Percentiles rank a stretch among this genome's conserved stretches.
Conservation (phyloP, 2,888 invertebrate genomes). For the Aphrophora alni region DNA sequence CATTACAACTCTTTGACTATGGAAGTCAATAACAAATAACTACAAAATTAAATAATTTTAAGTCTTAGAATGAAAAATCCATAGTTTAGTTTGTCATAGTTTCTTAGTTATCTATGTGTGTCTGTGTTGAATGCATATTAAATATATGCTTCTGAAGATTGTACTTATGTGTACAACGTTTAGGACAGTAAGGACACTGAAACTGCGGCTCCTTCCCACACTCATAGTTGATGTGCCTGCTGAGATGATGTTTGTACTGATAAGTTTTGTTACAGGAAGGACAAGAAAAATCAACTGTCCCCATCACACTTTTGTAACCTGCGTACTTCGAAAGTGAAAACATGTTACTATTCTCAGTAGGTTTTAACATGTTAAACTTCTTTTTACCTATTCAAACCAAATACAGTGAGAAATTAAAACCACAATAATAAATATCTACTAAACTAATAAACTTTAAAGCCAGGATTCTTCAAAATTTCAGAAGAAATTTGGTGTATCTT, state of each 20-base stretch:
- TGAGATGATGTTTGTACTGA: conserved; percentile 33
- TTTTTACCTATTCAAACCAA: not conserved
- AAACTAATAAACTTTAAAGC: too few species aligned
- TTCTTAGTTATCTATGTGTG: too few species aligned
- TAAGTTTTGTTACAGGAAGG: conserved; percentile 40
- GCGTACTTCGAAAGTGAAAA: not conserved
- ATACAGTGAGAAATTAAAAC: not conserved
- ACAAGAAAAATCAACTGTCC: conserved; percentile 9
- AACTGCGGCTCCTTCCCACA: conserved; percentile 55
- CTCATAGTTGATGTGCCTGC: conserved; percentile 57
- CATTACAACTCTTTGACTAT: too few species aligned
- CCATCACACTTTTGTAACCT: not conserved
- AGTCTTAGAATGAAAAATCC: too few species aligned
- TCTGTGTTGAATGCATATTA: conserved; percentile 27
- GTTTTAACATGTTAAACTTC: not conserved
- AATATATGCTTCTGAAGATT: conserved; percentile 36
- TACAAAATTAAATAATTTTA: too few species aligned
- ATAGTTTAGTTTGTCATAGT: too few species aligned
- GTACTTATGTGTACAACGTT: conserved; percentile 40
- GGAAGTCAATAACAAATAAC: too few species aligned
- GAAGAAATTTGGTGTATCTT: too few species aligned
- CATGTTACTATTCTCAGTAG: not conserved
- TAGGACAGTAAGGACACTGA: conserved; percentile 49
- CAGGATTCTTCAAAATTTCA: too few species aligned
- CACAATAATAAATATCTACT: not conserved